Base-by-base conservation (phyloP, 2,797 vertebrate genomes). In the Astyanax mexicanus region DNA sequence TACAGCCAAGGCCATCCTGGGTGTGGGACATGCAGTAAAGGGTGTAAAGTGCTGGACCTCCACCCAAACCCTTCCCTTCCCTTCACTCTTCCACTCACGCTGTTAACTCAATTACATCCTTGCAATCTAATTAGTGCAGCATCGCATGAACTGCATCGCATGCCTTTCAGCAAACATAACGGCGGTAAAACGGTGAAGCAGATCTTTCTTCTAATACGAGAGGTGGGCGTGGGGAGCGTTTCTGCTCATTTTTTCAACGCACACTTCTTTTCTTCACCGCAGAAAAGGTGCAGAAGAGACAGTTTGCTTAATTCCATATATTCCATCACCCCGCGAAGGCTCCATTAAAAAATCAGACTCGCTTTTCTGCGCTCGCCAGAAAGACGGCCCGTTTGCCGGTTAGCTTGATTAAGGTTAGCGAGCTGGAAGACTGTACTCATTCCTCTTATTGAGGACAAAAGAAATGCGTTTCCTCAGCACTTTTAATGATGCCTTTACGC, bases 171-270 rank as follows among this genome's bases (percentile, higher is more conserved):
- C 84, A 71, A 37, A 70, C 72, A 81, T 91, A 91, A 92, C 89
- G 86, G 87, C 89, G 85, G 80, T 81, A 87, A 88, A 91, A 89
- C 87, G 89, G 87, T 86, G 81, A 78, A 85, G 90, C 88, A 80
- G 88, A 91, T 89, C 29, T 60, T 72, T 57, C 66, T 62, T 47
- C 44, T 69, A n/a, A n/a, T n/a, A 15, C 60, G 40, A 69, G 23
- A 69, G 42, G 32, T 61, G 10, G 17, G 44, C 27, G 32, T 52
- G 44, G 75, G 49, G 19, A 69, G 7, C 5, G 49, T 10, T 15
- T 21, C 12, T 15, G 9, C 21, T 44, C 23, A 57, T 51, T 44
- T 25, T 57, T 54, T 32, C 42, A 32, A n/a, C 32, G n/a, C 47
- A 40, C 7, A 19, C 21, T n/a, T 17, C 54, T 57, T 57, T 35